Evolutionary conservation across 2,888 invertebrate genomes (phyloP).

Genomic region (Coremacera marginata): DNA sequence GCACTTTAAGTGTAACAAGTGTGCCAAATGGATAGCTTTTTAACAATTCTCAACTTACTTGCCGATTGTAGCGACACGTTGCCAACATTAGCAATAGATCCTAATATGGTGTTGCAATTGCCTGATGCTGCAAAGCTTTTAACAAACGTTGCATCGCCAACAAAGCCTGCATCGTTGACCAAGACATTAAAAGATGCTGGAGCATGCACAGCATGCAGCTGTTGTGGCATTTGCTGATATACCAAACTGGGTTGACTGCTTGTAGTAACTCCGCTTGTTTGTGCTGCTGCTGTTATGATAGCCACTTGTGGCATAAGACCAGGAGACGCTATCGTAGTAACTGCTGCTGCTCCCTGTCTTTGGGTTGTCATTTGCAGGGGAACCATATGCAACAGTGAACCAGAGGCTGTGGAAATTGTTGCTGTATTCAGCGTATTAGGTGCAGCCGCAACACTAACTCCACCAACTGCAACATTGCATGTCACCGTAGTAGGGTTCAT

Average conservation of each 20-base stretch:
- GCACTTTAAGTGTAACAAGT: too few species aligned
- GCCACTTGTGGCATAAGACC: slow-evolving; percentile 30
- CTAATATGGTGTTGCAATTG: not conserved
- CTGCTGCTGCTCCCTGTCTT: not conserved
- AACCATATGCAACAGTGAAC: slow-evolving; percentile 30
- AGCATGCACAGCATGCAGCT: not conserved
- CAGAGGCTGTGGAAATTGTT: slow-evolving; percentile 21
- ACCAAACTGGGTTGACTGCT: slow-evolving; percentile 24
- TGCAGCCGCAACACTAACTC: not conserved
- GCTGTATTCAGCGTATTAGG: slow-evolving; percentile 2
- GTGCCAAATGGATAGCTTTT: too few species aligned
- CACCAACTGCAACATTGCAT: not conserved
- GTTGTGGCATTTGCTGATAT: not conserved
- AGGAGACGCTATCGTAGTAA: slow-evolving; percentile 6
- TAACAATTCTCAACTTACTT: slow-evolving; percentile 3
- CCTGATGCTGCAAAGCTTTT: not conserved
- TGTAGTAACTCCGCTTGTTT: slow-evolving; percentile 14
- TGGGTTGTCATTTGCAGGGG: slow-evolving; percentile 22
- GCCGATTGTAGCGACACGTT: slow-evolving; percentile 25
- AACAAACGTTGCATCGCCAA: not conserved
- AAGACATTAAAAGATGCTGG: not conserved
- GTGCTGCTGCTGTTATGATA: slow-evolving; percentile 29
- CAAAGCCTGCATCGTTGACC: not conserved
- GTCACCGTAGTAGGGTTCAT: not conserved
- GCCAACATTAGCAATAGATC: not conserved